Evolutionary conservation across 2,888 invertebrate species (phyloP), one percentile per base, ranked within the genome.

Genomic region (Lampropteryx suffumata): DNA sequence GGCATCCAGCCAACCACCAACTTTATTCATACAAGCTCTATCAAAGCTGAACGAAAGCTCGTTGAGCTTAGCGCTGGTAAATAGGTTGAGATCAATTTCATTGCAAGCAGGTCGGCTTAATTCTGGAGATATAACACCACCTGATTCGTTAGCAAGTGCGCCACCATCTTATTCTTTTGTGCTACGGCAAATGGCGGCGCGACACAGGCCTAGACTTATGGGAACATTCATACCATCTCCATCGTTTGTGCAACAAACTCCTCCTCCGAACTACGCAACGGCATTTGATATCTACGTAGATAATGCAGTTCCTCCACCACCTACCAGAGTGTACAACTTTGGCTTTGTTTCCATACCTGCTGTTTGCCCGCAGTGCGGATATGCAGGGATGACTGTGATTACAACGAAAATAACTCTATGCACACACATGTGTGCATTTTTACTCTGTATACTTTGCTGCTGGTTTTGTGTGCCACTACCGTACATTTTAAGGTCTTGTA

Each of bases 131-230:
- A 42, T 81, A 24, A 70, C 79, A 0, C 76, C 89, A 4, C 89
- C 89, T 2, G 76, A 80, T 55, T 89, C 89, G 0, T 65, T 88
- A n/a, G 62, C 71, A 0, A 86, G 76, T 51, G 89, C 89, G 5
- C 89, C 89, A 2, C 89, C 89, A 0, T 86, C 88, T 0, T 90
- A 89, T 64, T 85, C 89, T 0, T 90, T 84, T 56, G 89, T 90
- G 4, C 69, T 88, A 42, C 67, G 86, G 13, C 88, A 89, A 73
- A 82, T 83, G 65, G 75, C 82, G 0, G 68, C 71, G 0, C 62
- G 82, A 37, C 68, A 82, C 51, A 68, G 88, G 47, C 87, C 89
- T 0, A 73, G 88, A 48, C 61, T 86, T 1, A 77, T 89, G 79
- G 88, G 87, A 14, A 87, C 87, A 0, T 90, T 89, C 53, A 79